Conservation (phyloP, 2,797 vertebrate species). For the Tolypeutes matacus region DNA sequence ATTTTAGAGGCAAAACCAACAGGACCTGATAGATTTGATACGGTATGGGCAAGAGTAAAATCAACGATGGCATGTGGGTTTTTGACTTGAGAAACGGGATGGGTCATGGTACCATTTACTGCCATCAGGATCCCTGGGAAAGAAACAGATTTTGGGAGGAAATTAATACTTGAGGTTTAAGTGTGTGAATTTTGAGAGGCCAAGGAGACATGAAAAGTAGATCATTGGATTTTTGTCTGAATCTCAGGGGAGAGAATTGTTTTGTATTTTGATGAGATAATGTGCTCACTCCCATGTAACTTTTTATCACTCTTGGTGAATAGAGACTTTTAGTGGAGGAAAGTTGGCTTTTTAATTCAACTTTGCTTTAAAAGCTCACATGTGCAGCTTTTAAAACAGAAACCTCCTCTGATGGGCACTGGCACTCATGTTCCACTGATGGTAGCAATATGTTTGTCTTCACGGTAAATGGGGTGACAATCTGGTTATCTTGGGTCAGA, state of each 20-base stretch:
- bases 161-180: conserved; percentile 8
- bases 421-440: conserved; percentile 36
- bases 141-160: not conserved
- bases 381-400: not conserved
- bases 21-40: not conserved
- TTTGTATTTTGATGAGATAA: not conserved
- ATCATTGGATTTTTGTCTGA: not conserved
- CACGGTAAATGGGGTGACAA: conserved; percentile 66
- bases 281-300: not conserved
- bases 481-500: conserved; percentile 77
- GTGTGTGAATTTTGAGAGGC: conserved; percentile 17
- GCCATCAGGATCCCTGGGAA: not conserved
- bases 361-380: conserved; percentile 44
- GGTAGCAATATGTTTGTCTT: conserved; percentile 69
- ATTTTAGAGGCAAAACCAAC: not conserved
- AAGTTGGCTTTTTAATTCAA: conserved; percentile 30
- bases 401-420: not conserved
- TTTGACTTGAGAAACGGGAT: not conserved
- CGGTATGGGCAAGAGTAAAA: not conserved
- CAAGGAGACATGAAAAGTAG: not conserved
- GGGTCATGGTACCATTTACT: not conserved
- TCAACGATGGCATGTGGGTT: not conserved
- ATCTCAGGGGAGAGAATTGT: not conserved
- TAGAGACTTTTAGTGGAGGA: not conserved
- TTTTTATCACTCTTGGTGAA: not conserved